Percentiles rank a stretch among this genome's conserved stretches.
phyloP scores from a whole-genome alignment of 1,140 invertebrate genomes.

The Babylonia areolata region DNA sequence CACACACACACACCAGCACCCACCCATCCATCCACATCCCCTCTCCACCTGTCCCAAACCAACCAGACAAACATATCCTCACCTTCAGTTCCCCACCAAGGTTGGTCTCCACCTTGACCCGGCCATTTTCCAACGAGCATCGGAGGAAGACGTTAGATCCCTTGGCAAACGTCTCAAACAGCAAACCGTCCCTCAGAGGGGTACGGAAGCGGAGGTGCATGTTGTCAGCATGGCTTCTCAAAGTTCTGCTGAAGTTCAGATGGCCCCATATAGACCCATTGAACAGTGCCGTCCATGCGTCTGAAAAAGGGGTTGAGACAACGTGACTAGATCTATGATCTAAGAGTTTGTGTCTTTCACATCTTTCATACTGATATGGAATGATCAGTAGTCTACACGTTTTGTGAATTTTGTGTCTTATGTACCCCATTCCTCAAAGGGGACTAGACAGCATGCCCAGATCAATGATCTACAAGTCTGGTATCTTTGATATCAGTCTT shows the following conservation, averaged over 20 bases:
- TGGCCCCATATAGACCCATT: constrained; percentile 52
- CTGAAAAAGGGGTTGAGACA: constrained; percentile 46
- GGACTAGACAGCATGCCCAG: too few relatives aligned
- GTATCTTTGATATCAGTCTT: too few relatives aligned
- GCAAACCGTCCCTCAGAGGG: constrained; percentile 54
- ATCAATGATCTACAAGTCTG: too few relatives aligned
- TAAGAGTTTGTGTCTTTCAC: too few relatives aligned
- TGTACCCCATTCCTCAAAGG: too few relatives aligned
- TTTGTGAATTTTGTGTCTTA: too few relatives aligned
- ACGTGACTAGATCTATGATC: too few relatives aligned
- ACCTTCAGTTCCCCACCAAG: constrained; percentile 64
- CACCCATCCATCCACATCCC: not conserved
- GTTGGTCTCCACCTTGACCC: constrained; percentile 62
- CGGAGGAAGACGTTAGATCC: constrained; percentile 53
- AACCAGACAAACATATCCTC: not conserved
- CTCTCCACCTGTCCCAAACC: not conserved
- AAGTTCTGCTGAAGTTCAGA: constrained; percentile 41
- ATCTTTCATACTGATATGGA: too few relatives aligned
- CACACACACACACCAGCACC: not conserved
- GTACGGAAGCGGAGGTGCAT: constrained; percentile 70
- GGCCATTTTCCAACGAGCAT: constrained; percentile 59
- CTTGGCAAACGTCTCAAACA: constrained; percentile 62
- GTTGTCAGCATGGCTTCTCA: constrained; percentile 63
- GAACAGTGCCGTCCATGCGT: constrained; percentile 60
- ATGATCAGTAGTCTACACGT: too few relatives aligned